Base-by-base conservation (phyloP, 2,797 vertebrate species). In the Benthosema pterotum region DNA sequence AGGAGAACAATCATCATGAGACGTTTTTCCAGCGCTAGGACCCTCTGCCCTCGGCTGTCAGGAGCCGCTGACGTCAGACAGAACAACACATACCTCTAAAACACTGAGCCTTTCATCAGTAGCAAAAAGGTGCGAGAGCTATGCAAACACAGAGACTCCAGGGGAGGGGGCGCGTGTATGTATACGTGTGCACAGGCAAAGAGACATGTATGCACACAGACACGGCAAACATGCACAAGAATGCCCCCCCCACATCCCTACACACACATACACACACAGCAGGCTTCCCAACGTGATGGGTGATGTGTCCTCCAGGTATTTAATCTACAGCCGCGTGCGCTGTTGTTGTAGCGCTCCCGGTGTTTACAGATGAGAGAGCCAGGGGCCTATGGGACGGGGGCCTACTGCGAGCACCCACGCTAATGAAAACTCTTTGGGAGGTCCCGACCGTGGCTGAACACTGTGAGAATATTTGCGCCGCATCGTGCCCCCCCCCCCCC, bases 361-460 rank as follows among this genome's bases (percentile, higher is more conserved):
- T 80, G 75, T 90, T 83, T 82, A 83, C 69, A 76, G 71, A 77
- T 58, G 53, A 55, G 51, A 67, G 49, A 68, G 67, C 56, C 58
- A 12, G 19, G 3, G 4, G 60, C 46, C 63, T 46, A 52, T 18
- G 13, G 50, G 54, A 72, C 65, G 65, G 57, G 57, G 28, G 52
- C 60, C 57, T 13, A 60, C 32, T 2, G 66, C 60, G n/a, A 67
- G 63, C 69, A 52, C 56, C 0, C 50, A 2, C 32, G 2, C 7
- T 9, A 71, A 72, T 75, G 70, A 79, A 69, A 83, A 75, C 80
- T 42, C 47, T 9, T 67, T 77, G 69, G 74, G 87, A 85, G 83
- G 84, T 85, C 81, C 54, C n/a, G n/a, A n/a, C n/a, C 2, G 38
- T 18, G 0, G 0, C 55, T 1, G 19, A 63, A 70, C 69, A 62